phyloP scores from a whole-genome alignment of 1,140 invertebrate genomes.

The Meteorus sp. region DNA sequence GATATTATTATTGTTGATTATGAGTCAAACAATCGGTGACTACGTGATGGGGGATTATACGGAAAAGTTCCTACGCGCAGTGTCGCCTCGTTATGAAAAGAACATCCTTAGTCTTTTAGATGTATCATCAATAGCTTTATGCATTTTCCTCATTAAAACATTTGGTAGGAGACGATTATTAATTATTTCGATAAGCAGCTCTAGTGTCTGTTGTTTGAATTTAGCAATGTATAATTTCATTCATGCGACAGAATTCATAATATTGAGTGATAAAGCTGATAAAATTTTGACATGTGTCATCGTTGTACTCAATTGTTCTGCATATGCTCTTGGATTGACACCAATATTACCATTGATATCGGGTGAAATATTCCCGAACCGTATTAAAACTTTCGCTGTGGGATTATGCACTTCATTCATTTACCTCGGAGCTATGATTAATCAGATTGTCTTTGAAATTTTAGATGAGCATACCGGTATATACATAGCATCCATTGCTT shows the following conservation, averaged over 20 bases:
- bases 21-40: constrained; percentile 31
- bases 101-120: constrained; percentile 18
- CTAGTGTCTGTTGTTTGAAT: constrained; percentile 28
- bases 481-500: constrained; percentile 23
- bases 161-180: constrained; percentile 26
- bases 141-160: constrained; percentile 26
- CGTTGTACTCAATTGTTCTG: constrained; percentile 28
- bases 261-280: no score
- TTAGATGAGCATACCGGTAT: constrained; percentile 9
- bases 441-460: constrained; percentile 20
- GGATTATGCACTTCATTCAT: constrained; percentile 23
- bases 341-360: constrained; percentile 33
- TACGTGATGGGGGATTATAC: constrained; percentile 28
- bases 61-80: neutral
- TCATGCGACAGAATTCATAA: no score
- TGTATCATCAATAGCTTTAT: constrained; percentile 17
- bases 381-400: constrained; percentile 20
- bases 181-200: constrained; percentile 22
- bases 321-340: constrained; percentile 30
- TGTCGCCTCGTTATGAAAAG: constrained; percentile 8
- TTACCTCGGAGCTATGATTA: constrained; percentile 26
- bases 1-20: constrained; percentile 24
- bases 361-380: constrained; percentile 30
- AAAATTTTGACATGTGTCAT: neutral
- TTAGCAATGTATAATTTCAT: constrained; percentile 20